Base-by-base conservation (phyloP, 2,888 invertebrate species). In the Rhagonycha lutea region DNA sequence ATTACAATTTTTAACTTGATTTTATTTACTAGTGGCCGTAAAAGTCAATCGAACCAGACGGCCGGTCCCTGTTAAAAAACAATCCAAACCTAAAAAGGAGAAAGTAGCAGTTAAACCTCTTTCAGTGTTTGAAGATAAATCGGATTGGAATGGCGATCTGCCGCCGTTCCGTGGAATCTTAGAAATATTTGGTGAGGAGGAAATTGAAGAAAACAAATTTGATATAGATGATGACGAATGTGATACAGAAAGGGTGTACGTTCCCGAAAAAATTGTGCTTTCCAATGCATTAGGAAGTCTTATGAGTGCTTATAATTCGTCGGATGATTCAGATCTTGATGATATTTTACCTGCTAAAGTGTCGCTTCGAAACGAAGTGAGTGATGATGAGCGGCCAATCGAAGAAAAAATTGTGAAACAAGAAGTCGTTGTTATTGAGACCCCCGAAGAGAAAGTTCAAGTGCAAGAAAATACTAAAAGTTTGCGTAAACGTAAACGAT, bases 201-300 rank as follows among this genome's bases (percentile, higher is more conserved):
- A 79, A 61, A 69, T 75, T 47, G 65, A 73, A 47, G 75, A 88
- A 62, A n/a, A 47, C 5, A 79, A 79, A 68, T 82, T 82, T 65
- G 83, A 83, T 69, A 85, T 84, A 73, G 86, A 86, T 74, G 87
- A 88, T 76, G 82, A 82, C 9, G 88, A 88, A 80, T 86, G 87
- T 86, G 75, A 78, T 23, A 73, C 76, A n/a, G 72, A 60, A 4
- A 26, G 18, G 11, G 61, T 28, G 29, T 68, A 70, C 14, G 18
- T 14, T 14, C 72, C 73, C 62, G 65, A 12, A 60, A 74, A 79
- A 61, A 78, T 84, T 8, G 79, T 82, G 69, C 75, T 91, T 9
- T 91, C 90, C 85, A 90, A 89, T 80, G 91, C 91, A 12, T 84
- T 92, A 77, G 89, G 90, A 65, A 89, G 89, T 72, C 86, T 92